These are phyloP conservation scores for Enteromius unitaeniatus DNA, from an alignment of 2,797 vertebrate genomes.

Conservation along the genomic window DNA sequence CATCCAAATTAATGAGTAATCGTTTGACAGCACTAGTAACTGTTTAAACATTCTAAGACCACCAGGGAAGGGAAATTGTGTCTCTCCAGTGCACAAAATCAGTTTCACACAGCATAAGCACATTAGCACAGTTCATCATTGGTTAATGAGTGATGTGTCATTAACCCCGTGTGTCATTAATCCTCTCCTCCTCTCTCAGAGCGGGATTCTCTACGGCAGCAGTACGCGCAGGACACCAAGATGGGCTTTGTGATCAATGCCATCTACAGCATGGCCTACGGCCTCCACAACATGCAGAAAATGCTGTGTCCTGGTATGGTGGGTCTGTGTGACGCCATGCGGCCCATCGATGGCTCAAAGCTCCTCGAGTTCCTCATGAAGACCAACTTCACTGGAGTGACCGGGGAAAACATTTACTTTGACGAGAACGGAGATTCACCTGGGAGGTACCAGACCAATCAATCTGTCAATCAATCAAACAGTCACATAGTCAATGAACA, in stretches of 20 bases:
- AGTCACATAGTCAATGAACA: background rate
- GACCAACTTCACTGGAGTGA: conserved; percentile 96
- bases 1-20: no score
- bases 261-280: conserved; percentile 97
- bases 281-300: conserved; percentile 95
- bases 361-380: conserved; percentile 96
- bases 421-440: conserved; percentile 97
- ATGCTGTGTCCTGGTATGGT: conserved; percentile 87
- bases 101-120: conserved; percentile 8
- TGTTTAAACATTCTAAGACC: background rate
- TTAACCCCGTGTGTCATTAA: background rate
- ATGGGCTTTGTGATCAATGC: conserved; percentile 99
- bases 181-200: conserved; percentile 62
- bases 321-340: conserved; percentile 95
- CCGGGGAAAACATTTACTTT: conserved; percentile 93
- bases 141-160: background rate
- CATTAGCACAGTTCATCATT: conserved; percentile 13
- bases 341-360: conserved; percentile 92
- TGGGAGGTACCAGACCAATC: conserved; percentile 72
- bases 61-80: background rate
- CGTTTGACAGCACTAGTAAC: no score
- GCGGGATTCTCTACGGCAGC: conserved; percentile 85
- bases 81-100: background rate
- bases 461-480: conserved; percentile 1
- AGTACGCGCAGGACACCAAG: conserved; percentile 98